These are phyloP conservation scores for Drosophila fuyamai DNA, from an alignment of 1,140 invertebrate species.

Conservation along the genomic window DNA sequence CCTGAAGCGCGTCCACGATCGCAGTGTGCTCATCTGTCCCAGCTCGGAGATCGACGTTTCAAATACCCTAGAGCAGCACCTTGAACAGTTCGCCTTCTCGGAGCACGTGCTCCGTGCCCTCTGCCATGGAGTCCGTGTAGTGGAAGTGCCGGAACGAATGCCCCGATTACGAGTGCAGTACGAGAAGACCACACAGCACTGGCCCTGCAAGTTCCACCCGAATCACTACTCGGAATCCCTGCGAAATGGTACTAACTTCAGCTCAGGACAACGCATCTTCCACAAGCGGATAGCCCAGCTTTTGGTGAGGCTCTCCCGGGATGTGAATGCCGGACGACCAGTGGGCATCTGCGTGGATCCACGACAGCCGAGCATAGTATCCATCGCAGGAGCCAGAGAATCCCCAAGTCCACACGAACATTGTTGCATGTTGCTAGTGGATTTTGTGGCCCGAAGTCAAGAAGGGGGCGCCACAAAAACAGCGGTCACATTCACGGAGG, in stretches of 20 bases:
- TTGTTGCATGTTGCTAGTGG: conserved; percentile 93
- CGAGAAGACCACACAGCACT: conserved; percentile 87
- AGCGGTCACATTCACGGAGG: conserved; percentile 36
- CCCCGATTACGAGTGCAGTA: conserved; percentile 90
- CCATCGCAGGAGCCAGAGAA: conserved; percentile 87
- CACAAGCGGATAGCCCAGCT: conserved; percentile 88
- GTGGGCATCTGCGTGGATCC: conserved; percentile 90
- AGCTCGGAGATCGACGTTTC: conserved; percentile 47
- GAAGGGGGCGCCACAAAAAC: conserved; percentile 90
- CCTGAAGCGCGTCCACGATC: conserved; percentile 90
- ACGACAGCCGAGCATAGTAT: conserved; percentile 86
- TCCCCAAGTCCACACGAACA: conserved; percentile 92
- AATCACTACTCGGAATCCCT: conserved; percentile 90
- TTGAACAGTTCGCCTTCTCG: conserved; percentile 43
- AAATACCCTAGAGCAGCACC: conserved; percentile 40
- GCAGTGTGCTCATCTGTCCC: conserved; percentile 87
- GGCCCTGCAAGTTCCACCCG: conserved; percentile 95
- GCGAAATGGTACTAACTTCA: conserved; percentile 88
- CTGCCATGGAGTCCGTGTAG: conserved; percentile 85
- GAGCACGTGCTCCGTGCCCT: conserved; percentile 51
- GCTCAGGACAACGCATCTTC: conserved; percentile 85
- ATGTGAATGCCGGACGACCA: conserved; percentile 78
- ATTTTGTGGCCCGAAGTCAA: conserved; percentile 93
- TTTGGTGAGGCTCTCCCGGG: conserved; percentile 44
- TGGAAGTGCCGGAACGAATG: conserved; percentile 87